phyloP scores from a whole-genome alignment of 35 echinoderm and acorn worm genomes.

The Apostichopus californicus region DNA sequence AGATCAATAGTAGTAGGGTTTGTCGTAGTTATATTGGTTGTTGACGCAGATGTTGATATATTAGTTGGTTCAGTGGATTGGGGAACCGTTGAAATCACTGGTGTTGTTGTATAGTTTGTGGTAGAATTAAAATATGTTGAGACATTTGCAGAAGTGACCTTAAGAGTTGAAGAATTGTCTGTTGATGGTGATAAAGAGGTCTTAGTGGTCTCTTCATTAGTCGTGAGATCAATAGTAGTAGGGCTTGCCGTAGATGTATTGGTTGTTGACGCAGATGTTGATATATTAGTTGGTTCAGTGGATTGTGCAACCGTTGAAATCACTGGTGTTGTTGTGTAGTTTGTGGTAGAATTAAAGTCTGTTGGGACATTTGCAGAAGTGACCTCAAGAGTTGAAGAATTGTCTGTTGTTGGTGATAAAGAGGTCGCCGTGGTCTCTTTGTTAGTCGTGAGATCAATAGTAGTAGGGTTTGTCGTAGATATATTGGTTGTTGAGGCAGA shows the following conservation, averaged over 20 bases:
- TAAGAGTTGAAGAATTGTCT: background rate
- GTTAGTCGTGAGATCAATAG: too few relatives aligned
- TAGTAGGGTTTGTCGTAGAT: too few relatives aligned
- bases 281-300: background rate
- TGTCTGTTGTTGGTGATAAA: too few relatives aligned
- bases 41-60: background rate
- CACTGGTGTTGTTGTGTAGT: background rate
- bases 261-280: background rate
- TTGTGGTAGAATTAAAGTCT: background rate
- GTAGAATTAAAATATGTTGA: background rate
- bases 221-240: background rate
- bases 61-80: background rate
- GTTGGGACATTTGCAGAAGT: background rate
- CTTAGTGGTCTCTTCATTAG: too few relatives aligned
- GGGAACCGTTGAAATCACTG: background rate
- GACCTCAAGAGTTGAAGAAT: too few relatives aligned
- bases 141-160: background rate
- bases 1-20: background rate
- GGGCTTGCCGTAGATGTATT: background rate
- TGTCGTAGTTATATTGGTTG: background rate
- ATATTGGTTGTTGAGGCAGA: too few relatives aligned
- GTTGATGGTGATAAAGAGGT: background rate
- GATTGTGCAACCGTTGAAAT: background rate
- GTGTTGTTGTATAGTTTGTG: background rate
- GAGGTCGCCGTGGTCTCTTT: too few relatives aligned